phyloP scores from a whole-genome alignment of 2,797 vertebrate species.

The Rousettus madagascariensis region DNA sequence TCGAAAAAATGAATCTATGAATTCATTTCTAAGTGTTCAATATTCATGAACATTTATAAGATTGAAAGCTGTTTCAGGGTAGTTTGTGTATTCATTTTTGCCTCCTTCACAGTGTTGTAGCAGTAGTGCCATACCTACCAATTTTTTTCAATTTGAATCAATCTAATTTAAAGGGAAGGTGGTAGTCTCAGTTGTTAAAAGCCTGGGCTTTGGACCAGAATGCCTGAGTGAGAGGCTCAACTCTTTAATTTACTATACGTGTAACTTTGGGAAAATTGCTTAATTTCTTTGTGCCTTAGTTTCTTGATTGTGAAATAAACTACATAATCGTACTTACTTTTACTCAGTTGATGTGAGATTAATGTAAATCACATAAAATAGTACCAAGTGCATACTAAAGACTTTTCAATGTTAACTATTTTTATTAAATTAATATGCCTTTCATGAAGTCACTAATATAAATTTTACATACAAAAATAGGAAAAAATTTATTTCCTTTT shows the following conservation, averaged over 20 bases:
- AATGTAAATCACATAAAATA: background rate
- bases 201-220: fast-evolving
- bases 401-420: background rate
- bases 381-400: background rate
- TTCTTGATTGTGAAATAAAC: background rate
- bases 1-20: background rate
- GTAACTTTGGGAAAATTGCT: background rate
- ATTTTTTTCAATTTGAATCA: background rate
- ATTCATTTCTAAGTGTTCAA: background rate
- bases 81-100: background rate
- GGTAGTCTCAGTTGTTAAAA: background rate
- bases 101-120: background rate
- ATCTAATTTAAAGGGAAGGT: background rate
- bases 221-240: background rate
- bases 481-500: background rate
- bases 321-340: background rate
- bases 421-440: background rate
- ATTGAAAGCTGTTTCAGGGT: background rate
- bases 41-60: background rate
- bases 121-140: background rate
- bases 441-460: background rate
- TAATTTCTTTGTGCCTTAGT: background rate
- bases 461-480: background rate
- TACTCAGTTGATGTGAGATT: background rate
- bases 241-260: background rate